Evolutionary conservation across 2,797 vertebrate species (phyloP).

Genomic region (Basileuterus tristriatus): DNA sequence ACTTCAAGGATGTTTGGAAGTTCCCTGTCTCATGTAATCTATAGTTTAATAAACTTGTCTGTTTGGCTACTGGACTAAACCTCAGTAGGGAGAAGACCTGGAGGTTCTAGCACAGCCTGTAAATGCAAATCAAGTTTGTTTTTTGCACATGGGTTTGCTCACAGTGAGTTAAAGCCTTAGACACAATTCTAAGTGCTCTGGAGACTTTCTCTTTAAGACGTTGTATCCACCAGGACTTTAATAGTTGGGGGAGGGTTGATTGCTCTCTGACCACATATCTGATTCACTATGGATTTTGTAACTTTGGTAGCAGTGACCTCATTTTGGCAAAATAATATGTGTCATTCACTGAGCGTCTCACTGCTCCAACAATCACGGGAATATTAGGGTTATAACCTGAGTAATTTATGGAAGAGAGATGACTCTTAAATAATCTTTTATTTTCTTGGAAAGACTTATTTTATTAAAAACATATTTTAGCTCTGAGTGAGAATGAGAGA

Average conservation of each 20-base stretch:
- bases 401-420: slow-evolving; percentile 71
- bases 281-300: slow-evolving; percentile 66
- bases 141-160: neutral
- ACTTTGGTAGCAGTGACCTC: slow-evolving; percentile 69
- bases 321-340: slow-evolving; percentile 70
- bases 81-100: neutral
- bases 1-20: neutral
- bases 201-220: slow-evolving; percentile 44
- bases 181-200: neutral
- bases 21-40: neutral
- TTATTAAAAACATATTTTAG: slow-evolving; percentile 67
- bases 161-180: slow-evolving; percentile 22
- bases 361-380: slow-evolving; percentile 60
- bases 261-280: slow-evolving; percentile 59
- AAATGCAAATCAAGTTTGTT: slow-evolving; percentile 30
- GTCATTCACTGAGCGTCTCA: slow-evolving; percentile 57
- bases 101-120: neutral
- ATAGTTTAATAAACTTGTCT: neutral
- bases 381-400: slow-evolving; percentile 68
- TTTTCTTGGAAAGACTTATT: slow-evolving; percentile 53
- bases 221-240: slow-evolving; percentile 19
- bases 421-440: slow-evolving; percentile 42
- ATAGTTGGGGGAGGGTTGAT: slow-evolving; percentile 14
- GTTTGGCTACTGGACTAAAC: neutral
- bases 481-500: slow-evolving; percentile 42